Conservation (phyloP, 2,113 vertebrate species). For the Corynorhinus townsendii region DNA sequence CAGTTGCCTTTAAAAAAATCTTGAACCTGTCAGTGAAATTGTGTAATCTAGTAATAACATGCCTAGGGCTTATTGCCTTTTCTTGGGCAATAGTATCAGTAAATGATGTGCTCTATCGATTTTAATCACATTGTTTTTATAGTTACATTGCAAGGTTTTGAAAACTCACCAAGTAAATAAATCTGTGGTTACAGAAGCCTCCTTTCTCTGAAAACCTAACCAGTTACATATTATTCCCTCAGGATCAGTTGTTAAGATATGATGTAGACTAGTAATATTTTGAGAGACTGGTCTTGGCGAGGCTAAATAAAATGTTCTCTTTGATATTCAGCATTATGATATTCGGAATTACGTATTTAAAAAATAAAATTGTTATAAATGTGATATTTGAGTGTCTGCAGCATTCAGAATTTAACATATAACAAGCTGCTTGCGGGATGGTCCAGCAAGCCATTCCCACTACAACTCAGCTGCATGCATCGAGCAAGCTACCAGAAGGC, state of each 20-base stretch:
- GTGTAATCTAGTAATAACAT: conserved; percentile 74
- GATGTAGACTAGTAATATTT: neutral
- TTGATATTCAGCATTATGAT: conserved; percentile 22
- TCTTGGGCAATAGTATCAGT: conserved; percentile 69
- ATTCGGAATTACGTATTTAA: conserved; percentile 30
- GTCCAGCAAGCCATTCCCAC: neutral
- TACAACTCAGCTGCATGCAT: neutral
- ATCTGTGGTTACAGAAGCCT: neutral
- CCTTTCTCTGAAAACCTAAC: conserved; percentile 40
- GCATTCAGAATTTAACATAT: conserved; percentile 32
- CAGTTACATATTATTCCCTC: conserved; percentile 41
- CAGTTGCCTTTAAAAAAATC: conserved; percentile 71
- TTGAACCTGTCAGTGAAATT: conserved; percentile 72
- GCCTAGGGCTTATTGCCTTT: conserved; percentile 71
- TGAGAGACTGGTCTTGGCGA: neutral
- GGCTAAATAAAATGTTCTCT: conserved; percentile 13
- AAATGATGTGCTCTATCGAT: conserved; percentile 75
- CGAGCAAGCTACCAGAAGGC: neutral
- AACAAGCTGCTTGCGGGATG: neutral
- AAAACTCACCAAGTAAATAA: conserved; percentile 55
- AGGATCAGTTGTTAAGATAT: conserved; percentile 48
- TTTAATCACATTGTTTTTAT: conserved; percentile 73
- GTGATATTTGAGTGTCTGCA: neutral
- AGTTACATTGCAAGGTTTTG: conserved; percentile 53
- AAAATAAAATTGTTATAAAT: conserved; percentile 27